A percentile compares a stretch with the other conserved stretches of the same genome.
phyloP scores from a whole-genome alignment of 2,113 vertebrate genomes.

The Vombatus ursinus region DNA sequence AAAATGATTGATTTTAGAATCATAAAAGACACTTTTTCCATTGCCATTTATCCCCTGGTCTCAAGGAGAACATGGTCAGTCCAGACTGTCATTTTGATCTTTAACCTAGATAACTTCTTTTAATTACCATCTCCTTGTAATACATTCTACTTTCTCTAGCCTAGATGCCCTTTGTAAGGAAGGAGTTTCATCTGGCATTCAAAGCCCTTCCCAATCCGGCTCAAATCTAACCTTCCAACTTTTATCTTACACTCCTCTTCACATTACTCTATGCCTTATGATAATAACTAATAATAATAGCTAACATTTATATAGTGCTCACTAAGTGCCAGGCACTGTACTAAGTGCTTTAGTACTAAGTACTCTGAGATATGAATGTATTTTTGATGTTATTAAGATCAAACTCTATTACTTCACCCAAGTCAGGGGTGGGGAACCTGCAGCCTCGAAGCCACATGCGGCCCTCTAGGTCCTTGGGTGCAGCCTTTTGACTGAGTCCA shows the following conservation, averaged over 20 bases:
- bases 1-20: constrained; percentile 61
- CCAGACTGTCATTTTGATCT: not conserved
- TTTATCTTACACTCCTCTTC: not conserved
- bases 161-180: not conserved
- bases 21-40: constrained; percentile 28
- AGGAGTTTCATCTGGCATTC: not conserved
- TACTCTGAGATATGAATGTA: no score
- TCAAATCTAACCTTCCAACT: not conserved
- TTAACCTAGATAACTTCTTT: not conserved
- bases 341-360: not conserved
- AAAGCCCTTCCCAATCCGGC: not conserved
- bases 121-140: not conserved
- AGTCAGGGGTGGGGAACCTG: no score
- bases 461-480: no score
- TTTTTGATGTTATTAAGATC: no score
- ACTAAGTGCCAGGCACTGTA: not conserved
- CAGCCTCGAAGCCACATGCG: no score
- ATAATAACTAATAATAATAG: not conserved
- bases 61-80: not conserved
- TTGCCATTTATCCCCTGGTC: not conserved
- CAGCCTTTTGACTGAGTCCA: no score
- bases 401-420: no score
- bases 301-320: not conserved
- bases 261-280: not conserved
- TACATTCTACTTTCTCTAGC: not conserved